Evolutionary conservation across 2,888 invertebrate genomes (phyloP).

Genomic region (Oscheius sp.): DNA sequence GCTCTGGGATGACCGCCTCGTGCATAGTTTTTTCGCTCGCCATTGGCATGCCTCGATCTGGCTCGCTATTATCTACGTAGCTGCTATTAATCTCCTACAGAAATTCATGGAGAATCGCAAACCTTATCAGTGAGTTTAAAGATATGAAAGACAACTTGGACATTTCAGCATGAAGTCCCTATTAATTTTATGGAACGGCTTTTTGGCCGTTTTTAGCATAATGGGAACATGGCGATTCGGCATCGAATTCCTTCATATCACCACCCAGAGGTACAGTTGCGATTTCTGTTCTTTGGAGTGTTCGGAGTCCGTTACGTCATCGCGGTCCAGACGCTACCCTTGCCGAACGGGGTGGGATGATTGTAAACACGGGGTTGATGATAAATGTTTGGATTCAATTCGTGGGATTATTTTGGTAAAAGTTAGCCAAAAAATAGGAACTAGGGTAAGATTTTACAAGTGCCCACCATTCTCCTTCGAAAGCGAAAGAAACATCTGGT

Average conservation of each 20-base stretch:
- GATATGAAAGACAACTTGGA: neutral
- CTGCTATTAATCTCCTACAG: conserved; percentile 74
- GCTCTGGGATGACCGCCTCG: conserved; percentile 42
- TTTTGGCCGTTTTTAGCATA: conserved; percentile 75
- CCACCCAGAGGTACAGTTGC: conserved; percentile 42
- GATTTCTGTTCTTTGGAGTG: neutral
- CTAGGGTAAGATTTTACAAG: no score
- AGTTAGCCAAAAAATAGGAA: no score
- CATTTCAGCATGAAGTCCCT: conserved; percentile 56
- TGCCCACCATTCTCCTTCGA: no score
- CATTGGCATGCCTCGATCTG: conserved; percentile 61
- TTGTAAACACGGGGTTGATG: neutral
- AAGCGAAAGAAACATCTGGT: no score
- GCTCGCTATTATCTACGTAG: conserved; percentile 73
- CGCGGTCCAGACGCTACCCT: neutral
- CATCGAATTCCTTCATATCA: conserved; percentile 54
- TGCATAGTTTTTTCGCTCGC: conserved; percentile 58
- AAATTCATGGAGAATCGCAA: conserved; percentile 74
- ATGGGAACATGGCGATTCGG: conserved; percentile 60
- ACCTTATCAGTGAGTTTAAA: conserved; percentile 56
- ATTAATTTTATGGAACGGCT: conserved; percentile 75
- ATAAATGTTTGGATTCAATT: conserved; percentile 5
- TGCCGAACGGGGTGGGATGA: neutral
- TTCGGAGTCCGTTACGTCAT: neutral
- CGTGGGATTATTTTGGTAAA: neutral